These are phyloP conservation scores for Drosophila rhopaloa DNA, from an alignment of 1,140 invertebrate genomes.

Conservation along the genomic window DNA sequence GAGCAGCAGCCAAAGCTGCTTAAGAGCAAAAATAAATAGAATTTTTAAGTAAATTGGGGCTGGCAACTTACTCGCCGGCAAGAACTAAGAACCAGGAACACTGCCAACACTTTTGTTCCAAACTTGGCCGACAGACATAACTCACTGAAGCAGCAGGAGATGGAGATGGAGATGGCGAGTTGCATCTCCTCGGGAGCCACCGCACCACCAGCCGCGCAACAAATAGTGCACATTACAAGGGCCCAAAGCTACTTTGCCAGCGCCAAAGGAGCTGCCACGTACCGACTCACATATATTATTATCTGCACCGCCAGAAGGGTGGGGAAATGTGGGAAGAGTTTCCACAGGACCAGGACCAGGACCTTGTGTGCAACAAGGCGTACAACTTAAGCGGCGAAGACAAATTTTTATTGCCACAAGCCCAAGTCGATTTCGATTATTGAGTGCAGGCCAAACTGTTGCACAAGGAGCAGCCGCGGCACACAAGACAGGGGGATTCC, in stretches of 20 bases:
- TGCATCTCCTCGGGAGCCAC: conserved; percentile 53
- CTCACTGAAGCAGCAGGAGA: conserved; percentile 44
- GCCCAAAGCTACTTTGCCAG: conserved; percentile 48
- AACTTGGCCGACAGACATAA: conserved; percentile 78
- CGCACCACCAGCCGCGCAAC: conserved; percentile 41
- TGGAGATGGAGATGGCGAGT: conserved; percentile 13
- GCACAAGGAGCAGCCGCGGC: conserved; percentile 38
- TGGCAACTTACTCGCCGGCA: conserved; percentile 58
- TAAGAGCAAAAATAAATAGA: conserved; percentile 73
- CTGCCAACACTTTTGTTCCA: conserved; percentile 69
- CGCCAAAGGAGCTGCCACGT: conserved; percentile 48
- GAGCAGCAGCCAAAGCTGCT: conserved; percentile 38
- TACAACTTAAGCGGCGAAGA: conserved; percentile 67
- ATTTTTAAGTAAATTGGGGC: conserved; percentile 77
- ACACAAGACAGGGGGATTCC: conserved; percentile 12
- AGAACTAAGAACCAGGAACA: conserved; percentile 32
- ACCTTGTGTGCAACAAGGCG: conserved; percentile 75
- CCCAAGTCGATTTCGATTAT: conserved; percentile 68
- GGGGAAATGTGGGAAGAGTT: background rate
- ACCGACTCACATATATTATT: conserved; percentile 53
- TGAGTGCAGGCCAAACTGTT: conserved; percentile 65
- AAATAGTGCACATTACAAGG: conserved; percentile 55
- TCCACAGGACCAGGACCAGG: conserved; percentile 12
- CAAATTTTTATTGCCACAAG: conserved; percentile 68
- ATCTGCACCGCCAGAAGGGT: conserved; percentile 25